These are phyloP conservation scores for Frieseomelitta varia DNA, from an alignment of 1,140 invertebrate species.

Conservation along the genomic window DNA sequence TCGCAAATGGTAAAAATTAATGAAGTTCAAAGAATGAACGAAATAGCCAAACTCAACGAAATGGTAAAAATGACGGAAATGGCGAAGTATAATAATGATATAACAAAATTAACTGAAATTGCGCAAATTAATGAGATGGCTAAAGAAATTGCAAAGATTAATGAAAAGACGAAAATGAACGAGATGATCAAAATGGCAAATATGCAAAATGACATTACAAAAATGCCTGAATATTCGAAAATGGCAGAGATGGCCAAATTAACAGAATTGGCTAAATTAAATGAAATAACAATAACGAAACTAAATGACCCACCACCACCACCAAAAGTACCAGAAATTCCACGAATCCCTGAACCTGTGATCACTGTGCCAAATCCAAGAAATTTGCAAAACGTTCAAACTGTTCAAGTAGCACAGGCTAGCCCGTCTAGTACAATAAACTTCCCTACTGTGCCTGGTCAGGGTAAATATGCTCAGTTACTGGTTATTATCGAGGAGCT, in stretches of 20 bases:
- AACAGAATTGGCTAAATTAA: slow-evolving; percentile 79
- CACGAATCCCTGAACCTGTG: slow-evolving; percentile 80
- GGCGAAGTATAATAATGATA: slow-evolving; percentile 79
- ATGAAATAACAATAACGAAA: slow-evolving; percentile 81
- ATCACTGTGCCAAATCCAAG: slow-evolving; percentile 81
- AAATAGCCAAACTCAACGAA: slow-evolving; percentile 79
- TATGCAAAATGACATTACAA: slow-evolving; percentile 79
- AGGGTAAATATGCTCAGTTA: slow-evolving; percentile 89
- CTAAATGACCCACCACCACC: slow-evolving; percentile 76
- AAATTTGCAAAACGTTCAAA: slow-evolving; percentile 78
- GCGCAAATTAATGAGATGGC: slow-evolving; percentile 81
- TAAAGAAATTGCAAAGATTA: slow-evolving; percentile 81
- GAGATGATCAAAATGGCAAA: slow-evolving; percentile 81
- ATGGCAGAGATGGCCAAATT: slow-evolving; percentile 81
- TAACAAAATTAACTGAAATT: slow-evolving; percentile 76
- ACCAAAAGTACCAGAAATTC: slow-evolving; percentile 73
- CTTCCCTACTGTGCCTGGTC: slow-evolving; percentile 79
- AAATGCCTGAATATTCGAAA: slow-evolving; percentile 79
- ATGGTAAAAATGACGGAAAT: slow-evolving; percentile 82
- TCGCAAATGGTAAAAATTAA: slow-evolving; percentile 74
- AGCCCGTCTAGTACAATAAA: slow-evolving; percentile 79
- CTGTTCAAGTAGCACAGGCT: slow-evolving; percentile 76
- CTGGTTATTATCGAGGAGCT: slow-evolving; percentile 92
- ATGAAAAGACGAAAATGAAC: slow-evolving; percentile 81
- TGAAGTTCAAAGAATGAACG: slow-evolving; percentile 80